Percentiles rank a stretch among this genome's conserved stretches.
Conservation (phyloP, 2,797 vertebrate species). For the Anas capensis region DNA sequence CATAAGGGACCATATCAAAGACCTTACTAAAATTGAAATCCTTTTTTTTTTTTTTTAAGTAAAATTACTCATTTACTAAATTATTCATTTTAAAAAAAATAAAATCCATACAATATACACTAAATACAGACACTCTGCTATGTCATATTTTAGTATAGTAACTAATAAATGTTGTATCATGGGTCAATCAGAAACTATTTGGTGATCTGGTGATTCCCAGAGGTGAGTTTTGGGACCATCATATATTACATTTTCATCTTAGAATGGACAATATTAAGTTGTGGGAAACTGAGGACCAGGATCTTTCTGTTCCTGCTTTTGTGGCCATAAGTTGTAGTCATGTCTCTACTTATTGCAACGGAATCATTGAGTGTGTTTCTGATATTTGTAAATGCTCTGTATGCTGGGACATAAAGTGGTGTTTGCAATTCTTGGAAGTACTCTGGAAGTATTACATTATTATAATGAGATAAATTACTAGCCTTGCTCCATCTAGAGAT, state of each 20-base stretch:
- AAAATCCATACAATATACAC: no score
- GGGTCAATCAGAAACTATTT: not conserved
- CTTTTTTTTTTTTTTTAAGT: no score
- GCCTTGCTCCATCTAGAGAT: not conserved
- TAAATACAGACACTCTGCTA: not conserved
- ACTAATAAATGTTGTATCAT: not conserved
- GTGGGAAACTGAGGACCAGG: no score
- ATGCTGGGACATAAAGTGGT: not conserved
- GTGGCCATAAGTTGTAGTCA: not conserved
- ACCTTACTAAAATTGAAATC: no score
- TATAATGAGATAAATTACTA: not conserved
- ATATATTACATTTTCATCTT: not conserved
- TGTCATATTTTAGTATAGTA: fast-evolving
- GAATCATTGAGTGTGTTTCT: not conserved
- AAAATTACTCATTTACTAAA: no score
- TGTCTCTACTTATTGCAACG: not conserved
- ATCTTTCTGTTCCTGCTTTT: not conserved
- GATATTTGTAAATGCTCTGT: not conserved
- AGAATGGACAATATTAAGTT: fast-evolving
- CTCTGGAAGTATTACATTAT: not conserved
- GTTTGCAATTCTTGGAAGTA: not conserved
- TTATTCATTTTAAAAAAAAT: no score
- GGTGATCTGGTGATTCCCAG: not conserved
- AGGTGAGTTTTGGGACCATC: not conserved
- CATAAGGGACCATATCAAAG: no score